Evolutionary conservation across 2,888 invertebrate species (phyloP).

Genomic region (Polylopha cassiicola): DNA sequence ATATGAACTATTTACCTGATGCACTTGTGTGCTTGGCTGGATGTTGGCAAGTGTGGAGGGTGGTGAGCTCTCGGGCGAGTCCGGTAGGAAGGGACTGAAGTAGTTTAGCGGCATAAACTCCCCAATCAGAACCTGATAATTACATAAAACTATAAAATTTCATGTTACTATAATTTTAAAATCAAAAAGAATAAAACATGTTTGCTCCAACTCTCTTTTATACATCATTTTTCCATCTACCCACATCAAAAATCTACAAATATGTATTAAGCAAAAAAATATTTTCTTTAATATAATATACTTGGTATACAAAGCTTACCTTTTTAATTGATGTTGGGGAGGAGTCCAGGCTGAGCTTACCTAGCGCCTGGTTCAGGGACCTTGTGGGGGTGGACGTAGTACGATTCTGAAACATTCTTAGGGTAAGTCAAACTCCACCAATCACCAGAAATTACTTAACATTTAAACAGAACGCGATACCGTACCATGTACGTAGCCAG

Average conservation of each 20-base stretch:
- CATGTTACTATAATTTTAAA: too few relatives aligned
- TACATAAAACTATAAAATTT: too few relatives aligned
- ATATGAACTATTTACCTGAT: constrained; percentile 47
- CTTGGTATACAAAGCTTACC: constrained; percentile 40
- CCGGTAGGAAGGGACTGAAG: constrained; percentile 48
- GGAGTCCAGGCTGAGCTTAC: constrained; percentile 53
- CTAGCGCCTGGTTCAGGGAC: constrained; percentile 50
- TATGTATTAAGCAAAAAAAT: too few relatives aligned
- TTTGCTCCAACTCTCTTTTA: too few relatives aligned
- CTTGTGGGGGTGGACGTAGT: constrained; percentile 50
- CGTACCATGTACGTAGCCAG: constrained; percentile 89
- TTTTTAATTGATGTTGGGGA: constrained; percentile 54
- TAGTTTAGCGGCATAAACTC: constrained; percentile 66
- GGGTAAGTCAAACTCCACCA: background rate
- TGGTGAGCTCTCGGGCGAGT: constrained; percentile 55
- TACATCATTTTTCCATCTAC: too few relatives aligned
- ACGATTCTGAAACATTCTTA: constrained; percentile 50
- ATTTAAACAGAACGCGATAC: background rate
- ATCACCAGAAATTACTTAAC: too few relatives aligned
- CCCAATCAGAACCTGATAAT: constrained; percentile 48
- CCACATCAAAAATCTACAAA: too few relatives aligned
- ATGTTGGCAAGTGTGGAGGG: constrained; percentile 39
- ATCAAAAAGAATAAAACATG: too few relatives aligned
- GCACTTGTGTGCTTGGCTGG: constrained; percentile 52
- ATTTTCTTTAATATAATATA: too few relatives aligned